Evolutionary conservation across 2,888 invertebrate species (phyloP).

Genomic region (Caenorhabditis plicata): DNA sequence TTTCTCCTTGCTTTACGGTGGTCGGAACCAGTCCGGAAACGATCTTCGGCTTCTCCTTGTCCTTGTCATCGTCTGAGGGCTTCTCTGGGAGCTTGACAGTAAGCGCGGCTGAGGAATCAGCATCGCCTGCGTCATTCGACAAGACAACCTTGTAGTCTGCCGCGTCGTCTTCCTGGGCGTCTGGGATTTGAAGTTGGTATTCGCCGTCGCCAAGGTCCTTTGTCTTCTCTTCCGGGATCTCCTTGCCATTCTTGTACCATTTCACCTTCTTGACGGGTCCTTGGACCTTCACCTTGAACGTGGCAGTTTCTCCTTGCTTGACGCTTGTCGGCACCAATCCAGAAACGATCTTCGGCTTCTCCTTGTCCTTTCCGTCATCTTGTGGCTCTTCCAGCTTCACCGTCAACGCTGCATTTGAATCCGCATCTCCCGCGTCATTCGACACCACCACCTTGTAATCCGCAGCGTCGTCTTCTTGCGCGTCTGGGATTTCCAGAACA

Average conservation of each 20-base stretch:
- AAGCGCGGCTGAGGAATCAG: constrained; percentile 54
- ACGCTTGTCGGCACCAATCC: constrained; percentile 74
- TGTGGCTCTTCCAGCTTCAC: too few species aligned
- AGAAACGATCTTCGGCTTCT: constrained; percentile 72
- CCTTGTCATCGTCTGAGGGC: constrained; percentile 22
- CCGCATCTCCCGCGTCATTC: constrained; percentile 65
- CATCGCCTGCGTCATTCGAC: constrained; percentile 60
- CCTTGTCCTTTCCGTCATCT: constrained; percentile 31
- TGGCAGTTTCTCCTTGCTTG: constrained; percentile 81
- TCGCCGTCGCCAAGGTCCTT: constrained; percentile 45
- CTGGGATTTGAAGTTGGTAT: constrained; percentile 51
- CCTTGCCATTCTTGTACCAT: constrained; percentile 66
- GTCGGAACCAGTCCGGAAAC: constrained; percentile 75
- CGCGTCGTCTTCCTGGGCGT: constrained; percentile 47
- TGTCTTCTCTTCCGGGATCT: constrained; percentile 60
- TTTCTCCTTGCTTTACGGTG: constrained; percentile 74
- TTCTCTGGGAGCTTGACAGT: too few species aligned
- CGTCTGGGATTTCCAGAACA: constrained; percentile 57
- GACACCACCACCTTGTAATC: constrained; percentile 62
- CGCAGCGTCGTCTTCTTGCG: constrained; percentile 63
- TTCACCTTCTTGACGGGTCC: constrained; percentile 81
- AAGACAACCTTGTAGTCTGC: constrained; percentile 55
- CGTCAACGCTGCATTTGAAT: constrained; percentile 48
- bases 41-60: constrained; percentile 66
- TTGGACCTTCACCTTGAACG: constrained; percentile 74